Percentiles rank a stretch among this genome's conserved stretches.
Conservation (phyloP, 2,797 vertebrate species). For the Labeo calbasu region DNA sequence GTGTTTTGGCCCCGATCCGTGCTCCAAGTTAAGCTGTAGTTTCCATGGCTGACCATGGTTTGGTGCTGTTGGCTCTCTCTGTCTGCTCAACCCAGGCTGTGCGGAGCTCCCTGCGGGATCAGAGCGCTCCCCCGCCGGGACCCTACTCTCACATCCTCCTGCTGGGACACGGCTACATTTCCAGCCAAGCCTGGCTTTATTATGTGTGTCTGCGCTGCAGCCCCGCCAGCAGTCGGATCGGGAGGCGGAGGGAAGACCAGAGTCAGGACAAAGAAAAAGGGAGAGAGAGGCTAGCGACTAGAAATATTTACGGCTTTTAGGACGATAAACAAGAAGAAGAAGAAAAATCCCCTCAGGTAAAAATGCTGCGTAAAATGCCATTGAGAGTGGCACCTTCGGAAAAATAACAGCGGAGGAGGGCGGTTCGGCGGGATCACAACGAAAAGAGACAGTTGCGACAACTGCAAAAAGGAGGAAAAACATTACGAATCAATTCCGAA, state of each 20-base stretch:
- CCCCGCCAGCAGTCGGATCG: slow-evolving; percentile 97
- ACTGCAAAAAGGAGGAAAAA: slow-evolving; percentile 64
- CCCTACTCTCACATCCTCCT: slow-evolving; percentile 99
- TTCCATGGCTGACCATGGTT: slow-evolving; percentile 85
- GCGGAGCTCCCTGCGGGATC: slow-evolving; percentile 99
- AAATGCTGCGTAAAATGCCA: slow-evolving; percentile 74
- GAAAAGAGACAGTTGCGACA: slow-evolving; percentile 65
- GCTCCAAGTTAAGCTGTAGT: slow-evolving; percentile 72
- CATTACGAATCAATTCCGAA: slow-evolving; percentile 36
- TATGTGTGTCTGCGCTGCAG: slow-evolving; percentile 99
- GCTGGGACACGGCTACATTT: slow-evolving; percentile 99
- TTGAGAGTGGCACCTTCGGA: slow-evolving; percentile 77
- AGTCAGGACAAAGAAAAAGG: slow-evolving; percentile 99
- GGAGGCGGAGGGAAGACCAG: slow-evolving; percentile 96
- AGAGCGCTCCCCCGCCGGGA: slow-evolving; percentile 99
- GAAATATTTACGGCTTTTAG: slow-evolving; percentile 63
- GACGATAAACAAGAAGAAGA: slow-evolving; percentile 66
- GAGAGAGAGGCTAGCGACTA: slow-evolving; percentile 94
- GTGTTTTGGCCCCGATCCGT: slow-evolving; percentile 69
- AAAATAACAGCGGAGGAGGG: slow-evolving; percentile 83
- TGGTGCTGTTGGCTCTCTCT: slow-evolving; percentile 96
- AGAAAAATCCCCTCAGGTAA: slow-evolving; percentile 74
- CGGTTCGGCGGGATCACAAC: slow-evolving; percentile 70
- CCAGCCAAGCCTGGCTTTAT: slow-evolving; percentile 99
- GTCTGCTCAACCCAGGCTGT: slow-evolving; percentile 92